Conservation (phyloP, 2,113 vertebrate genomes). For the Paralichthys olivaceus region DNA sequence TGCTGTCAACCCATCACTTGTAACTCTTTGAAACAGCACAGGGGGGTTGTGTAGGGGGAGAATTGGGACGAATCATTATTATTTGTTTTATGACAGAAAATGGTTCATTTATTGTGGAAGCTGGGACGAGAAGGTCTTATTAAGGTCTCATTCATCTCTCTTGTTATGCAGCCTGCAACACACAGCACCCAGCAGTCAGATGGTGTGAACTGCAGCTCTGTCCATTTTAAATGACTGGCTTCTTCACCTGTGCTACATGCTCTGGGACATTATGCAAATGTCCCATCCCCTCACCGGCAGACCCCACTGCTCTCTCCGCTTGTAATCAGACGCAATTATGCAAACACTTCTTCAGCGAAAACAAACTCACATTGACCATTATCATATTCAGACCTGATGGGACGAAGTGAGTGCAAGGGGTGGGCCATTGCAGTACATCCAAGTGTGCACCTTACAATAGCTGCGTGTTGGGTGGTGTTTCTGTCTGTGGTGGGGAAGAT, state of each 20-base stretch:
- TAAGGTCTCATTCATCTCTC: constrained; percentile 64
- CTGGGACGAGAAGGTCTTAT: constrained; percentile 39
- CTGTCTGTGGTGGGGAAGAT: background rate
- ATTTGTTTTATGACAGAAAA: constrained; percentile 64
- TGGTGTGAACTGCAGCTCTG: constrained; percentile 47
- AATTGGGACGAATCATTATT: constrained; percentile 53
- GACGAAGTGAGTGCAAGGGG: constrained; percentile 30
- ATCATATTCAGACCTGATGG: constrained; percentile 46
- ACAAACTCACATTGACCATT: constrained; percentile 64
- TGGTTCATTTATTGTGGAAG: constrained; percentile 55
- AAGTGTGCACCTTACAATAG: constrained; percentile 16
- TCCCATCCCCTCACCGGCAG: constrained; percentile 39
- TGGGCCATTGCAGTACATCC: constrained; percentile 37
- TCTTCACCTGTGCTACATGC: constrained; percentile 66
- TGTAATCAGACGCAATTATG: constrained; percentile 71
- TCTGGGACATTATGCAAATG: constrained; percentile 80
- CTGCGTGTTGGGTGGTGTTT: constrained; percentile 6
- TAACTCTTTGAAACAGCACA: constrained; percentile 8
- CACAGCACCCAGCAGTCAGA: constrained; percentile 45
- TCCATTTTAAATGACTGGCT: constrained; percentile 72
- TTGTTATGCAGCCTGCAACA: constrained; percentile 37
- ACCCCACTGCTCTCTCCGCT: constrained; percentile 57
- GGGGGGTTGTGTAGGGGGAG: background rate
- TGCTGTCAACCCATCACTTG: background rate
- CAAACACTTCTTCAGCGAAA: constrained; percentile 64